These are phyloP conservation scores for Cichladusa arquata DNA, from an alignment of 2,113 vertebrate species.

Conservation along the genomic window DNA sequence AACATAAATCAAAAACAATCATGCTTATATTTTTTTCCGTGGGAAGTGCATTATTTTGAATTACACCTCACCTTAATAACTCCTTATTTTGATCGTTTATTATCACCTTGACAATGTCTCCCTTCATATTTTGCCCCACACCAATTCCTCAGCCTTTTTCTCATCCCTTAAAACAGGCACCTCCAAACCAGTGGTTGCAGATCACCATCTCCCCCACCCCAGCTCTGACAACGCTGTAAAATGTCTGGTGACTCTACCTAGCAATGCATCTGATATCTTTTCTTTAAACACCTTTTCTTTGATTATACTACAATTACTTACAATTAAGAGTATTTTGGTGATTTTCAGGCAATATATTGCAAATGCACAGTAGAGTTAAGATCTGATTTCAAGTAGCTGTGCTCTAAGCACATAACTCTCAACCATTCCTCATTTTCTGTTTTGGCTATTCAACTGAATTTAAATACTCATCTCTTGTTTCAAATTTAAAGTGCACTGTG, in stretches of 20 bases:
- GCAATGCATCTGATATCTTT: background rate
- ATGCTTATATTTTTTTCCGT: background rate
- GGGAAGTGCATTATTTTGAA: background rate
- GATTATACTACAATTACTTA: background rate
- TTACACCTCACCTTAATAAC: background rate
- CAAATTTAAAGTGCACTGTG: background rate
- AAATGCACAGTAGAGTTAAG: background rate
- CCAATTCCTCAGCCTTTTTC: background rate
- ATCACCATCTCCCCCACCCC: background rate
- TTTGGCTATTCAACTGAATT: background rate
- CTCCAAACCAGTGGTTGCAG: background rate
- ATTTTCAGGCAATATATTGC: background rate
- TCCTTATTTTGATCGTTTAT: background rate
- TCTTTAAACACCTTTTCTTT: background rate
- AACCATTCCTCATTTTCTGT: background rate
- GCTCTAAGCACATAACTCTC: background rate
- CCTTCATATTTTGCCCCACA: background rate
- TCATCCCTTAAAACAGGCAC: background rate
- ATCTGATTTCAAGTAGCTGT: background rate
- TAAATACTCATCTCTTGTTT: background rate
- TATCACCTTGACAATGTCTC: background rate
- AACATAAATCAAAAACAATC: background rate
- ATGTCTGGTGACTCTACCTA: background rate
- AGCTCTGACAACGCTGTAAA: background rate
- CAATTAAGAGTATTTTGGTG: background rate